Percentiles rank a stretch among this genome's conserved stretches.
Conservation (phyloP, 1,140 invertebrate genomes). For the Scaptomyza hsui region DNA sequence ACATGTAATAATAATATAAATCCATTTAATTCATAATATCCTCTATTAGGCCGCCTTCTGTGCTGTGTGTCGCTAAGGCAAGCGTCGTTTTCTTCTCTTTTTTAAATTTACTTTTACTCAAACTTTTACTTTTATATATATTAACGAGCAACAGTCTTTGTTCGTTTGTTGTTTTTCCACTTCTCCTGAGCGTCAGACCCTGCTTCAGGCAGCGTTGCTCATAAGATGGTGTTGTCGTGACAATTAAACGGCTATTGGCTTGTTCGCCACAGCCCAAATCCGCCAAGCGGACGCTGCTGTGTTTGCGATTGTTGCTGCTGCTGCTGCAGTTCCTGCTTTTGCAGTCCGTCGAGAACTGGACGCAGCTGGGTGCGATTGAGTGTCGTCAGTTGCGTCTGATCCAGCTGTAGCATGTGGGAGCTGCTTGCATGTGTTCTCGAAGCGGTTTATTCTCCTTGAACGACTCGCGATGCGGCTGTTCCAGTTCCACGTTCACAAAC, state of each 20-base stretch:
- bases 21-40: slow-evolving; percentile 63
- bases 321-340: slow-evolving; percentile 7
- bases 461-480: too few relatives aligned
- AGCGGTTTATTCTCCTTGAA: too few relatives aligned
- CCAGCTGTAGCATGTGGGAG: too few relatives aligned
- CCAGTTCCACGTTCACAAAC: too few relatives aligned
- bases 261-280: too few relatives aligned
- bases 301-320: slow-evolving; percentile 36
- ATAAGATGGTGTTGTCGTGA: slow-evolving; percentile 71
- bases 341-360: slow-evolving; percentile 50
- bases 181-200: slow-evolving; percentile 53
- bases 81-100: slow-evolving; percentile 50
- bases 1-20: slow-evolving; percentile 39
- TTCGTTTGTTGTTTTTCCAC: too few relatives aligned
- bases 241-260: slow-evolving; percentile 61
- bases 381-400: too few relatives aligned
- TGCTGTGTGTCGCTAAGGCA: slow-evolving; percentile 27
- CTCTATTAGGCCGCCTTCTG: slow-evolving; percentile 59
- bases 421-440: too few relatives aligned
- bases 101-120: slow-evolving; percentile 29
- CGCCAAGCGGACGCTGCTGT: too few relatives aligned
- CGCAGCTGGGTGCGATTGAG: too few relatives aligned
- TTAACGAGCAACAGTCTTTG: too few relatives aligned
- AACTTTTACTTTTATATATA: too few relatives aligned
- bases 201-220: slow-evolving; percentile 70